phyloP scores from a whole-genome alignment of 2,113 vertebrate genomes.

The Corynorhinus townsendii region DNA sequence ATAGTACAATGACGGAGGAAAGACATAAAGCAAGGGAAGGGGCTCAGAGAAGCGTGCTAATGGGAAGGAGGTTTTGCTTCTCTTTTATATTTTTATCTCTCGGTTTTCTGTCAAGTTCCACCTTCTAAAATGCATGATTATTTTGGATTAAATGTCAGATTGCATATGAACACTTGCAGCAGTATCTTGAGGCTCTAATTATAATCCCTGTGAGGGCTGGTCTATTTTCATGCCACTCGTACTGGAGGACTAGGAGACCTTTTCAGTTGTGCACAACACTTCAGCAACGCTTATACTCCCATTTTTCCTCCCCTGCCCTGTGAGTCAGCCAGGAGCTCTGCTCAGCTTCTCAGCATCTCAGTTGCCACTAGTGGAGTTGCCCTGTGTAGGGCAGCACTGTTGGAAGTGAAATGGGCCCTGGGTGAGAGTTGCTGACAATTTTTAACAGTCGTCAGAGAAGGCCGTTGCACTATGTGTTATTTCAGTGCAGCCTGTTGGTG shows the following conservation, averaged over 20 bases:
- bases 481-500: not conserved
- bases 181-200: not conserved
- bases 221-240: not conserved
- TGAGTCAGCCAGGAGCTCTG: not conserved
- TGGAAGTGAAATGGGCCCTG: not conserved
- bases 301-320: not conserved
- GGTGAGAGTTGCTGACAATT: not conserved
- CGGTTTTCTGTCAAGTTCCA: not conserved
- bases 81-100: not conserved
- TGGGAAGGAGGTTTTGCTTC: not conserved
- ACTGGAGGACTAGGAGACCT: not conserved
- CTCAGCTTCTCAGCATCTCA: not conserved
- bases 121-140: not conserved
- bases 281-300: not conserved
- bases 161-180: not conserved
- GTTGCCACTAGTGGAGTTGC: fast-evolving
- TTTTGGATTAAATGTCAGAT: conserved; percentile 1
- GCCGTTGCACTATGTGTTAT: not conserved
- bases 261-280: not conserved
- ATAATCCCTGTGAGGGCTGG: not conserved
- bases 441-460: not conserved
- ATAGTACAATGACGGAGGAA: not conserved
- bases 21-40: not conserved
- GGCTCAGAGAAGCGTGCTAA: too few relatives aligned
- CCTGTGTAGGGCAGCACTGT: not conserved